Percentiles rank a stretch among this genome's conserved stretches.
phyloP scores from a whole-genome alignment of 2,113 vertebrate species.

The Strigops habroptila region DNA sequence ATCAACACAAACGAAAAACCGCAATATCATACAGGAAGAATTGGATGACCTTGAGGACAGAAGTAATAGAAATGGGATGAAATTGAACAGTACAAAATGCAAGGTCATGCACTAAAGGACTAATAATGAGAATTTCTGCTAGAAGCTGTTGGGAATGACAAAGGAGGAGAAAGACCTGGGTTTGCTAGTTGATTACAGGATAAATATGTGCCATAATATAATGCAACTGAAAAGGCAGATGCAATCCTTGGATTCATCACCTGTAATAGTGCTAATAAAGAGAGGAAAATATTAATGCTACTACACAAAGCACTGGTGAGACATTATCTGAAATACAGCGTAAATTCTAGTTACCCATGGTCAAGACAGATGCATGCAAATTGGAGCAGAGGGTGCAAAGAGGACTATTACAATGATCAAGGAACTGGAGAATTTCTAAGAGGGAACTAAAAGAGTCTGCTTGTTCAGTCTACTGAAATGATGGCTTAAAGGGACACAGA shows the following conservation, averaged over 20 bases:
- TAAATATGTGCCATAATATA: constrained; percentile 65
- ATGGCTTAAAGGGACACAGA: neutral
- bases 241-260: constrained; percentile 60
- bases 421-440: neutral
- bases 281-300: constrained; percentile 64
- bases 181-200: constrained; percentile 66
- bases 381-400: constrained; percentile 43
- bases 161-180: constrained; percentile 56
- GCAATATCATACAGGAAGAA: constrained; percentile 50
- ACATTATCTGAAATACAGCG: constrained; percentile 6
- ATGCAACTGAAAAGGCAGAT: constrained; percentile 63
- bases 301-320: constrained; percentile 33
- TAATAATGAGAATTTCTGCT: constrained; percentile 70
- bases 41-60: constrained; percentile 69
- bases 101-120: constrained; percentile 65
- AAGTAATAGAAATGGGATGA: constrained; percentile 69
- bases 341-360: constrained; percentile 40
- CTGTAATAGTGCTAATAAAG: constrained; percentile 56
- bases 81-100: constrained; percentile 69
- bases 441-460: neutral
- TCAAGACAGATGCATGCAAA: constrained; percentile 52
- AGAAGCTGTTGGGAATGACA: constrained; percentile 65
- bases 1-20: constrained; percentile 61
- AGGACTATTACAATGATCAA: constrained; percentile 27
- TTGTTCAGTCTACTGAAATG: neutral